Base-by-base conservation (phyloP, 2,888 invertebrate genomes). In the Mystacides longicornis region DNA sequence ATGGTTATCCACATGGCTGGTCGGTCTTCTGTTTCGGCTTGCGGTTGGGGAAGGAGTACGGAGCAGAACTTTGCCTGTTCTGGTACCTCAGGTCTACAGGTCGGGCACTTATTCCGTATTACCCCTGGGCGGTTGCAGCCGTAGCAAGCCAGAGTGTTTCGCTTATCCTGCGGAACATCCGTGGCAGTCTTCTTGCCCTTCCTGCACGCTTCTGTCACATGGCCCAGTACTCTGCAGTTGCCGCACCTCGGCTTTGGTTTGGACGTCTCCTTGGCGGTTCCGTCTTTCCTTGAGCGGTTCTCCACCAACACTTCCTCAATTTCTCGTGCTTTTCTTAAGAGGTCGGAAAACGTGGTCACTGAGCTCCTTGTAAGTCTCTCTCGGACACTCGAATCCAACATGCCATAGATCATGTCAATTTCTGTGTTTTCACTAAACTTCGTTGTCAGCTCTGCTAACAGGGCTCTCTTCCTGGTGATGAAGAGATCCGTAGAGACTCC, bases 161-260 rank as follows among this genome's bases (percentile, higher is more conserved):
- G 23, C 49, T 23, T 18, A 18, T 5, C 31, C n/a, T 49, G 27
- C n/a, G n/a, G n/a, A n/a, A n/a, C n/a, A n/a, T n/a, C n/a, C n/a
- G n/a, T n/a, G n/a, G n/a, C n/a, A 4, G 9, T 16, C 45, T 45
- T 45, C 31, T 49, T 7, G 9, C 9, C 18, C 27, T 49, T 49
- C 3, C 49, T 27, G 31, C 49, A 49, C 31, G 23, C 31, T 19
- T 49, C 49, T 18, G 31, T 11, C 19, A 18, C 19, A 18, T 49
- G 49, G 5, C 49, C 49, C 7, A 27, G n/a, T 16, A 18, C 31
- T 2, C 31, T 19, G 19, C 49, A 49, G 31, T 49, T 18, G n/a
- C 16, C 31, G 31, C 49, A 49, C 19, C 23, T 49, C 2, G 49
- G 49, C n/a, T n/a, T n/a, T n/a, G n/a, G n/a, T n/a, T n/a, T n/a